A percentile compares a stretch with the other conserved stretches of the same genome.
Conservation (phyloP, 2,113 vertebrate genomes). For the Urocitellus parryii region DNA sequence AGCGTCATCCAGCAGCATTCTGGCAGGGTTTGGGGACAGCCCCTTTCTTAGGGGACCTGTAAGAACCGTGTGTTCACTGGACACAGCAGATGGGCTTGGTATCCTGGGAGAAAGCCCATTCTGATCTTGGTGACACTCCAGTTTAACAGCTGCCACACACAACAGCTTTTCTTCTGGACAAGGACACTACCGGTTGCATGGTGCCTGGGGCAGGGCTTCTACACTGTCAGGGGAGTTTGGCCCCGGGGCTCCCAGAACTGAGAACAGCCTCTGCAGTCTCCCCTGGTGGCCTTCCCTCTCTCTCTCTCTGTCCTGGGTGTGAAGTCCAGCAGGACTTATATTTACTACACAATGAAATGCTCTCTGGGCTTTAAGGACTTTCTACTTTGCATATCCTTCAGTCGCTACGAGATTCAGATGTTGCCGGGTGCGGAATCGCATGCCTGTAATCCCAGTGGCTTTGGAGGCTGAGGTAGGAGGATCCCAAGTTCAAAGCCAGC, state of each 20-base stretch:
- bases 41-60: background rate
- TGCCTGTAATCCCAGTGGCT: too few species aligned
- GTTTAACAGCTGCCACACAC: background rate
- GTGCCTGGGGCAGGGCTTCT: background rate
- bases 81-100: background rate
- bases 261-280: background rate
- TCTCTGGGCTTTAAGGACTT: background rate
- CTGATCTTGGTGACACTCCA: background rate
- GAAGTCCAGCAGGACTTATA: background rate
- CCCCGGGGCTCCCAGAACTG: background rate
- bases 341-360: too few species aligned
- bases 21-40: background rate
- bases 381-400: background rate
- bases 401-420: background rate
- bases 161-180: background rate
- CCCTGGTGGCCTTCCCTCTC: background rate
- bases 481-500: too few species aligned
- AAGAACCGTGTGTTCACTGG: background rate
- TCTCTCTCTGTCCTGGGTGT: background rate
- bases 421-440: too few species aligned
- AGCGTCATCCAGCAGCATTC: background rate
- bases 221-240: background rate
- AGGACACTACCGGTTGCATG: too few species aligned
- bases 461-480: too few species aligned
- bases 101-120: background rate